Evolutionary conservation across 2,113 vertebrate species (phyloP), one percentile per base, ranked within the genome.

Genomic region (Synchiropus splendidus): DNA sequence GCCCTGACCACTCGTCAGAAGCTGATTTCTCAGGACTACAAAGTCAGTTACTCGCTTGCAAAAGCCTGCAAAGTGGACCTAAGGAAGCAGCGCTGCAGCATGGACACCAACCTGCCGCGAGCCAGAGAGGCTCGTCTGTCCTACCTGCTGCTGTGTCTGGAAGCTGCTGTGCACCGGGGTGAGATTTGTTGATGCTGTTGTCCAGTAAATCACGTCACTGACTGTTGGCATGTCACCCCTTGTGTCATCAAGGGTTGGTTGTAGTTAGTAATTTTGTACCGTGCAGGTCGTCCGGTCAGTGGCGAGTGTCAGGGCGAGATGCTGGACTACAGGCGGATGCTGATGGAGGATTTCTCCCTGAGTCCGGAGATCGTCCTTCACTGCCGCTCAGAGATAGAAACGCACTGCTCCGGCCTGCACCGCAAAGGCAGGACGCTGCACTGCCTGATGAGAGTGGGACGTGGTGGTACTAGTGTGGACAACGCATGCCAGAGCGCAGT

Each of bases 221-320:
- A n/a, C 6, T n/a, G 35, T 13, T 13, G 12, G 35, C n/a, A 3
- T 36, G 2, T 42, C 37, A 18, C 9, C 31, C 21, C 10, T 5
- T 41, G 32, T 41, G 18, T 31, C 21, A 35, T 41, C n/a, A 18
- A 2, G n/a, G 16, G 6, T 12, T 15, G 12, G 9, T n/a, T 38
- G 14, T 16, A 27, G 8, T 32, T 11, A 3, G 18, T 52, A 18
- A 31, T 27, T 11, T 10, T 10, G 14, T 18, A 1, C 5, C 12
- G 4, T 12, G 18, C 54, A 98, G 94, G 94, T 35, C 90, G 91
- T 1, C 83, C 89, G 0, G 90, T 98, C 46, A 95, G 88, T 51
- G 92, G 94, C 0, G 94, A 98, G 71, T 98, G 94, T 72, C 94
- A 98, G 78, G 94, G 92, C 0, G 94, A 98, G 60, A 98, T 98